Conservation (phyloP, 2,888 invertebrate species). For the Leptinotarsa tumamoca region DNA sequence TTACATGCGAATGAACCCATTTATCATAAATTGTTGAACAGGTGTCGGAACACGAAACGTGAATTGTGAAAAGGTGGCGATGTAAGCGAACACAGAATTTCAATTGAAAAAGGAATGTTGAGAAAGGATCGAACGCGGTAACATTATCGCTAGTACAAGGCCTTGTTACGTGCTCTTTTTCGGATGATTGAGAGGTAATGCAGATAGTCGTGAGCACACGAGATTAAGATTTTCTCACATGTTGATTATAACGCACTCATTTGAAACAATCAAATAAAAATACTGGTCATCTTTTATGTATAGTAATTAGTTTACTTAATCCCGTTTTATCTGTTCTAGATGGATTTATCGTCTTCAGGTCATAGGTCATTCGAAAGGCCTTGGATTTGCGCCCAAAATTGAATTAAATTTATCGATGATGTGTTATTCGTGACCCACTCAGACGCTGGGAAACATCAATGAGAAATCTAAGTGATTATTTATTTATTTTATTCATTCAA, state of each 20-base stretch:
- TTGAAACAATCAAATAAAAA: conserved; percentile 14
- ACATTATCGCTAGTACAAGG: not conserved
- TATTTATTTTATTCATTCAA: too few species aligned
- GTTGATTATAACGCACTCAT: too few species aligned
- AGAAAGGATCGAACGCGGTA: conserved; percentile 8
- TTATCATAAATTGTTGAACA: conserved; percentile 43
- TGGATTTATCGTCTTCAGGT: conserved; percentile 35
- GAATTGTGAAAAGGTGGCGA: conserved; percentile 32
- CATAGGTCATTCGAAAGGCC: conserved; percentile 32
- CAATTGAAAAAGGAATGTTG: conserved; percentile 10
- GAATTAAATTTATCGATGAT: conserved; percentile 28
- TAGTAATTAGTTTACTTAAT: conserved; percentile 38
- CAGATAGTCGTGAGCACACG: too few species aligned
- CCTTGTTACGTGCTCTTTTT: too few species aligned
- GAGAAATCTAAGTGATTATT: not conserved
- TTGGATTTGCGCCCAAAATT: conserved; percentile 33
- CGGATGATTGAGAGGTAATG: too few species aligned
- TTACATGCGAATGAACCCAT: conserved; percentile 40
- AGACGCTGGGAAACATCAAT: conserved; percentile 12
- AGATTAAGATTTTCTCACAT: too few species aligned
- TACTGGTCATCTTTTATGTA: conserved; percentile 31
- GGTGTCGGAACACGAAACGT: conserved; percentile 30
- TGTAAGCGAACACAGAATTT: conserved; percentile 18
- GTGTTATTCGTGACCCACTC: conserved; percentile 16
- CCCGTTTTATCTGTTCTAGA: conserved; percentile 25